Conservation (phyloP, 2,797 vertebrate genomes). For the Pantherophis vulpinus region DNA sequence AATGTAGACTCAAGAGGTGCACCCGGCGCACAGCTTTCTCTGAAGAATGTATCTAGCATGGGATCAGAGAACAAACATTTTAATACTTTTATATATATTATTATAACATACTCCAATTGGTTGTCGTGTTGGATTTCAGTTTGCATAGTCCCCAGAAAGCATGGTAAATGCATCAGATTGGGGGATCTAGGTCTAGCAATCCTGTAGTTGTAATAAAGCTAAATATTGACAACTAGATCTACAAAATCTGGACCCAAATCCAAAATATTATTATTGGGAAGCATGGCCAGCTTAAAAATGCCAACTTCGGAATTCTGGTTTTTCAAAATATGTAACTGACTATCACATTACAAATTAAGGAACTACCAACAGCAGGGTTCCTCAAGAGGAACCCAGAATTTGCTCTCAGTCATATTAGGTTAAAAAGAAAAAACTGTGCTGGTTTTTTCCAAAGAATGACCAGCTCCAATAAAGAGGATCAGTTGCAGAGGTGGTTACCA, state of each 20-base stretch:
- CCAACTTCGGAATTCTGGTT: neutral
- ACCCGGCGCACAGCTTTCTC: slow-evolving; percentile 67
- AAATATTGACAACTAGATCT: neutral
- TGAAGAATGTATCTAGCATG: slow-evolving; percentile 59
- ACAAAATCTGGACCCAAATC: neutral
- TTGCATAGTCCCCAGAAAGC: neutral
- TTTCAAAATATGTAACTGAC: neutral
- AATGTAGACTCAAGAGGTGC: slow-evolving; percentile 53
- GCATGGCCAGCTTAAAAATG: neutral
- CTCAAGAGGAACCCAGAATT: neutral
- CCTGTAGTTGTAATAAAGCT: neutral
- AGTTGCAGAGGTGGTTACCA: neutral
- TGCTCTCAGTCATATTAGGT: neutral
- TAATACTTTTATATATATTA: neutral
- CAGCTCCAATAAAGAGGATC: neutral
- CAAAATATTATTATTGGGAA: neutral
- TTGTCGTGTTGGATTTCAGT: neutral
- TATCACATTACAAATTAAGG: neutral
- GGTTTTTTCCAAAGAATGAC: neutral
- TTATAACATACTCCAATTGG: neutral
- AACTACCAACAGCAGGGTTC: neutral
- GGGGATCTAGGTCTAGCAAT: neutral
- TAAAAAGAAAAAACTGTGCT: neutral
- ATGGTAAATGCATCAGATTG: neutral
- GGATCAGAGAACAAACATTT: neutral